phyloP scores from a whole-genome alignment of 2,113 vertebrate genomes.

The Protomyctophum bolini region DNA sequence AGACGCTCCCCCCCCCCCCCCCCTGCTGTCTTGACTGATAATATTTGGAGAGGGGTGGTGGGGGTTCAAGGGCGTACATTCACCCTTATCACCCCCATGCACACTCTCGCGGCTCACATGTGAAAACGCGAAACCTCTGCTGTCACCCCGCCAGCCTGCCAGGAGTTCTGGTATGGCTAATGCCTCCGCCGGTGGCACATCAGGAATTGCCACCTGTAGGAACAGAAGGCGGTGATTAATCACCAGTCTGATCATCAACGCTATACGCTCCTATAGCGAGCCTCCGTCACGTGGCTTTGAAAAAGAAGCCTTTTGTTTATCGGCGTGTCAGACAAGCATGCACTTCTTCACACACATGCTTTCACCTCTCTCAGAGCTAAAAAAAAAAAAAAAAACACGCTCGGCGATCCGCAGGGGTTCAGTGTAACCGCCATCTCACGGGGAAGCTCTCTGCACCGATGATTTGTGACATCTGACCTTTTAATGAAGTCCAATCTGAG shows the following conservation, averaged over 20 bases:
- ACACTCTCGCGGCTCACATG: neutral
- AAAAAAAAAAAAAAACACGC: neutral
- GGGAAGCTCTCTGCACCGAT: conserved; percentile 7
- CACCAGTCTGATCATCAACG: no score
- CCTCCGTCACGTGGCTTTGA: neutral
- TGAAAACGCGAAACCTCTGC: conserved; percentile 1
- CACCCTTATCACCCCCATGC: neutral
- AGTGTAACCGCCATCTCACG: conserved; percentile 21
- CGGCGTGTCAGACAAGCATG: neutral
- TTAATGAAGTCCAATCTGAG: conserved; percentile 53
- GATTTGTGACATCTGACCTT: conserved; percentile 66
- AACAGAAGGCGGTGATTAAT: conserved; percentile 26
- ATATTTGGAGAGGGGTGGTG: conserved; percentile 40
- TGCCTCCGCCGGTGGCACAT: neutral
- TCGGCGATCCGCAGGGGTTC: conserved; percentile 28
- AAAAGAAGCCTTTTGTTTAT: conserved; percentile 12
- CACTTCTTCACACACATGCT: neutral
- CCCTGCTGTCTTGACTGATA: conserved; percentile 39
- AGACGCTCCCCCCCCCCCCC: neutral
- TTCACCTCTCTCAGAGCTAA: neutral
- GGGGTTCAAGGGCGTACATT: neutral
- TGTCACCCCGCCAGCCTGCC: neutral
- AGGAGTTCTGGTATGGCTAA: neutral
- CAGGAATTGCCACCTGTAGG: neutral
- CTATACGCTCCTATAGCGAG: conserved; percentile 3